phyloP scores from a whole-genome alignment of 1,140 invertebrate species.

The Babylonia areolata region DNA sequence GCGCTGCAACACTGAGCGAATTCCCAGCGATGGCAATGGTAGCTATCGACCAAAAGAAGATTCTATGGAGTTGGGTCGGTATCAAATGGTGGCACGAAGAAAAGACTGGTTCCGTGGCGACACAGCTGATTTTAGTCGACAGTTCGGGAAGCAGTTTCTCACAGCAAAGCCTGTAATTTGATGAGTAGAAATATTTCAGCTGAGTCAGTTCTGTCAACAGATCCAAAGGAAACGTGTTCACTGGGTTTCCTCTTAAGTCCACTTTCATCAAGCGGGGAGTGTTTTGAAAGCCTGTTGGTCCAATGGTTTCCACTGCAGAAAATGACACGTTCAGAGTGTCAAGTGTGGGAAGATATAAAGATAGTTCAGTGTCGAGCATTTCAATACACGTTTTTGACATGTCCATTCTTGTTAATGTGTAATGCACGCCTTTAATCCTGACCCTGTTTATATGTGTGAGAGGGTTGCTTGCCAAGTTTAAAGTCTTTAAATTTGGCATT shows the following conservation, averaged over 20 bases:
- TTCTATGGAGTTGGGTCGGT: constrained; percentile 29
- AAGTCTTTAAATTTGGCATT: constrained; percentile 15
- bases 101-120: not conserved
- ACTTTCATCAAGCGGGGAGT: not conserved
- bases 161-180: constrained; percentile 53
- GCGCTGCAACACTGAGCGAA: constrained; percentile 40
- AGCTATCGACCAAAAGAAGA: constrained; percentile 47
- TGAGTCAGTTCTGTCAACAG: constrained; percentile 21
- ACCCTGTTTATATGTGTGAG: not conserved
- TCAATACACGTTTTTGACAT: constrained; percentile 3
- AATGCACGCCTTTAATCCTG: not conserved
- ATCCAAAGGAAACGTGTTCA: constrained; percentile 35
- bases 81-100: constrained; percentile 32
- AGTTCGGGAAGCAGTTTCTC: not conserved
- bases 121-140: not conserved
- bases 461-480: constrained; percentile 28
- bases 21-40: constrained; percentile 47
- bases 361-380: not conserved
- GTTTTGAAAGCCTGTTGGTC: constrained; percentile 23
- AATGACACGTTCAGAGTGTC: not conserved
- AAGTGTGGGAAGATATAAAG: not conserved
- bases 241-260: constrained; percentile 32
- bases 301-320: not conserved
- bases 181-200: constrained; percentile 31
- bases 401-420: not conserved